Base-by-base conservation (phyloP, 2,888 invertebrate genomes). In the Lasioglossum vierecki region DNA sequence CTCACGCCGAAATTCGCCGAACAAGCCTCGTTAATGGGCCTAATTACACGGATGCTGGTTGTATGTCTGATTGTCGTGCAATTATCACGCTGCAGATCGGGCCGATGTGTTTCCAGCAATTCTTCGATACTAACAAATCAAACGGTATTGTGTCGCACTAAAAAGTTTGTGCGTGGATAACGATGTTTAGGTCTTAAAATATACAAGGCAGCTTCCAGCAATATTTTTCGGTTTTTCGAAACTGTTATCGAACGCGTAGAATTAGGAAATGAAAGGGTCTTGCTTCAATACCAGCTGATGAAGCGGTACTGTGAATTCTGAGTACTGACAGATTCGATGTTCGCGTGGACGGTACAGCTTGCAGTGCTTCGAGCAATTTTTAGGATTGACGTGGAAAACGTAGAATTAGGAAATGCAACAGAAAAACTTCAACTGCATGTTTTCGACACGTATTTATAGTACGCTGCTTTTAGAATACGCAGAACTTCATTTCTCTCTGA, bases 1-100 rank as follows among this genome's bases (percentile, higher is more conserved):
- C 85, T 83, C 85, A 83, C 80, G 80, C 39, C 74, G 71, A 76
- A 85, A 74, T 80, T 80, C 77, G 66, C 60, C 66, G 66, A 57
- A 60, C 79, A 73, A 76, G 57, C 60, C n/a, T 49, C 22, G 41
- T 71, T 75, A 83, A 84, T 82, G 82, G 82, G 35, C 68, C 83
- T 82, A 84, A 84, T 84, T 84, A 60, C 73, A 13, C 44, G 44
- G 72, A 26, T 76, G 60, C 41, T 63, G 22, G 11, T 26, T 57
- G 71, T 41, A 5, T 26, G 41, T 30, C 39, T 39, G 57, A 76
- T 75, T 63, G 60, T 46, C 49, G 75, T 60, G 46, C 75, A 72
- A 81, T 76, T 83, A 76, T 76, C 71, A 35, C 46, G n/a, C 73
- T 11, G 39, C 39, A 68, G 39, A 41, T 68, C 6, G 60, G 63